Conservation (phyloP, 2,888 invertebrate species). For the Scotopteryx bipunctaria region DNA sequence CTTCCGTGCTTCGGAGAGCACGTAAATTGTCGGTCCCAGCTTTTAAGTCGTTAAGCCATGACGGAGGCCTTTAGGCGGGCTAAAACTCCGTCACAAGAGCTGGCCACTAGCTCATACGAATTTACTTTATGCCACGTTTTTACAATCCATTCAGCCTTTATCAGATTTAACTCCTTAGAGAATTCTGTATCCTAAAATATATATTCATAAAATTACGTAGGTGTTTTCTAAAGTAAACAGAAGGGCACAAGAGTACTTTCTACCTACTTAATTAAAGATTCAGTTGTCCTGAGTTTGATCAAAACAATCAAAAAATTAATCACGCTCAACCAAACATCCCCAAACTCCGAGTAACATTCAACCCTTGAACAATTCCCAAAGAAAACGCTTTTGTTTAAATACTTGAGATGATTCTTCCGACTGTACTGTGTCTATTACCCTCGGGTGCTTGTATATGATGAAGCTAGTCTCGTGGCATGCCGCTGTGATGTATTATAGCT, state of each 20-base stretch:
- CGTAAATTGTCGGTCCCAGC: too few species aligned
- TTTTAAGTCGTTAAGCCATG: too few species aligned
- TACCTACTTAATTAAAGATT: conserved; percentile 23
- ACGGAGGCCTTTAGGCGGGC: too few species aligned
- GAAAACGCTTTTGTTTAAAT: conserved; percentile 54
- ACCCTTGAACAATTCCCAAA: conserved; percentile 53
- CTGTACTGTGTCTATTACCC: conserved; percentile 48
- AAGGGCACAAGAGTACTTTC: conserved; percentile 3
- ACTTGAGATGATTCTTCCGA: conserved; percentile 56
- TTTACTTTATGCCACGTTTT: too few species aligned
- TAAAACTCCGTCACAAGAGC: too few species aligned
- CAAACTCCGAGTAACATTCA: conserved; percentile 36
- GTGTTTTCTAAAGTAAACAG: not conserved
- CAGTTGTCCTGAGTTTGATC: conserved; percentile 20
- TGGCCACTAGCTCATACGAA: too few species aligned
- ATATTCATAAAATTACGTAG: not conserved
- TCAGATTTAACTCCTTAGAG: too few species aligned
- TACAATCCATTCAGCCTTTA: too few species aligned
- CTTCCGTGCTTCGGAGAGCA: too few species aligned
- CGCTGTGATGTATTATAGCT: not conserved
- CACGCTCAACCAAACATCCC: conserved; percentile 26
- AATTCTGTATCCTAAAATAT: too few species aligned
- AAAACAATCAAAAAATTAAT: conserved; percentile 30
- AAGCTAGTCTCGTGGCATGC: not conserved
- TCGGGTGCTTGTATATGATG: conserved; percentile 10